Evolutionary conservation across 2,797 vertebrate species (phyloP).

Genomic region (Jordanella pulchra): DNA sequence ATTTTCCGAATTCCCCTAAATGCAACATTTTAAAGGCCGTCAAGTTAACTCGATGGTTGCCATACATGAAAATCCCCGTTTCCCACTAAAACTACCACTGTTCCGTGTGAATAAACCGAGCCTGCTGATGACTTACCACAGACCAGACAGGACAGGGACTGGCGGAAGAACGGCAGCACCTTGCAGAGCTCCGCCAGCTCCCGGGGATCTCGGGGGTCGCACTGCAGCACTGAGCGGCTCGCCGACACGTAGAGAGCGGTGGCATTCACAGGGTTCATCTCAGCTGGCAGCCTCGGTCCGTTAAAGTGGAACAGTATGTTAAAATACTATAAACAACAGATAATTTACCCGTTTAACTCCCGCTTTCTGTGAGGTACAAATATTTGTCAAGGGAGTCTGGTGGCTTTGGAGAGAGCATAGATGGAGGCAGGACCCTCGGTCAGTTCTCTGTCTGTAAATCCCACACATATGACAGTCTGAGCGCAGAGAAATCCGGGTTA

Average conservation of each 20-base stretch:
- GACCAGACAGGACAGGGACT: constrained; percentile 95
- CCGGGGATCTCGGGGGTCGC: constrained; percentile 95
- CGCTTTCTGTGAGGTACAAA: constrained; percentile 23
- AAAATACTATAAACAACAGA: constrained; percentile 39
- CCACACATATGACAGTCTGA: constrained; percentile 38
- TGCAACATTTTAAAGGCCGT: constrained; percentile 35
- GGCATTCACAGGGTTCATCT: constrained; percentile 99
- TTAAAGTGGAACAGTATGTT: constrained; percentile 37
- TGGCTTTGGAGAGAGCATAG: constrained; percentile 65
- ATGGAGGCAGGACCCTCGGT: constrained; percentile 29
- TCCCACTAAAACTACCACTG: too few species aligned
- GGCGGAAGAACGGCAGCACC: constrained; percentile 95
- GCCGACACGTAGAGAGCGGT: constrained; percentile 97
- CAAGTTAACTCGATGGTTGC: too few species aligned
- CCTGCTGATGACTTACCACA: constrained; percentile 84
- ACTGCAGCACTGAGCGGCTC: constrained; percentile 97
- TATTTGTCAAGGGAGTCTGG: constrained; percentile 56
- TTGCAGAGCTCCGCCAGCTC: constrained; percentile 93
- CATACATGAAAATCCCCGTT: too few species aligned
- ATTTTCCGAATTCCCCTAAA: constrained; percentile 41
- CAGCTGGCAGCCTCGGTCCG: constrained; percentile 84
- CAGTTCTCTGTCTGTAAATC: constrained; percentile 45
- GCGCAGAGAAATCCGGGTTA: constrained; percentile 32
- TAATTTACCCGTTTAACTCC: constrained; percentile 33
- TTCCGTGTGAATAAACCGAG: neutral